phyloP scores from a whole-genome alignment of 1,140 invertebrate genomes.

The Harpegnathos saltator region DNA sequence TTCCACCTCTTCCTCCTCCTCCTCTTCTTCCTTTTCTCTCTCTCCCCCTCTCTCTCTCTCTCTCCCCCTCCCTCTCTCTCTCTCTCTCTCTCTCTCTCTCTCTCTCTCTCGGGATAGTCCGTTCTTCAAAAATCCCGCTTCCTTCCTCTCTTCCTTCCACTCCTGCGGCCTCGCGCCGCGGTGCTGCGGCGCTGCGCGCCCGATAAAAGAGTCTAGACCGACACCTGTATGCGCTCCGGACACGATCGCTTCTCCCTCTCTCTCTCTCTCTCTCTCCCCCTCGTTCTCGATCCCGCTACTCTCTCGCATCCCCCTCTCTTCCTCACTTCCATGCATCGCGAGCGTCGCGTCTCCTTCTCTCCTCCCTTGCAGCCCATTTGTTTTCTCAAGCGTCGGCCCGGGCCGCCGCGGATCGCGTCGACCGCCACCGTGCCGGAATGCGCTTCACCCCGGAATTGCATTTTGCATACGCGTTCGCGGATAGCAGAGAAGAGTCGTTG shows the following conservation, averaged over 20 bases:
- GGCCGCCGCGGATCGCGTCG: slow-evolving; percentile 10
- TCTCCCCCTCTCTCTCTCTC: slow-evolving; percentile 20
- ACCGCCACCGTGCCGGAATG: slow-evolving; percentile 18
- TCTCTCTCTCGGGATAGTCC: slow-evolving; percentile 12
- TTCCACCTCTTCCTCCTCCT: slow-evolving; percentile 34
- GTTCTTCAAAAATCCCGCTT: slow-evolving; percentile 24
- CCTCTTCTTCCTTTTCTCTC: slow-evolving; percentile 29
- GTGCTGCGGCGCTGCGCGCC: slow-evolving; percentile 52
- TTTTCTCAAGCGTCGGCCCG: slow-evolving; percentile 50
- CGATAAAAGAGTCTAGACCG: slow-evolving; percentile 82
- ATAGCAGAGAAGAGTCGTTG: slow-evolving; percentile 54
- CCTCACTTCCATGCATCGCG: neutral
- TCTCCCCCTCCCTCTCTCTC: slow-evolving; percentile 35
- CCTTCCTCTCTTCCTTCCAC: slow-evolving; percentile 48
- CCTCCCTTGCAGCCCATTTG: slow-evolving; percentile 47
- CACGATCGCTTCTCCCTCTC: slow-evolving; percentile 68
- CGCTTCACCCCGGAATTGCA: slow-evolving; percentile 69
- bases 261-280: neutral
- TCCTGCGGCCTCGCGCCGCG: slow-evolving; percentile 18
- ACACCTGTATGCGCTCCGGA: slow-evolving; percentile 79
- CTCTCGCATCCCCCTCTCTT: neutral
- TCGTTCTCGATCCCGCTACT: neutral
- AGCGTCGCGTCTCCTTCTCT: neutral
- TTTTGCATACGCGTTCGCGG: slow-evolving; percentile 42
- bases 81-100: slow-evolving; percentile 32